Base-by-base conservation (phyloP, 1,140 invertebrate genomes). In the Brachionus rubens region DNA sequence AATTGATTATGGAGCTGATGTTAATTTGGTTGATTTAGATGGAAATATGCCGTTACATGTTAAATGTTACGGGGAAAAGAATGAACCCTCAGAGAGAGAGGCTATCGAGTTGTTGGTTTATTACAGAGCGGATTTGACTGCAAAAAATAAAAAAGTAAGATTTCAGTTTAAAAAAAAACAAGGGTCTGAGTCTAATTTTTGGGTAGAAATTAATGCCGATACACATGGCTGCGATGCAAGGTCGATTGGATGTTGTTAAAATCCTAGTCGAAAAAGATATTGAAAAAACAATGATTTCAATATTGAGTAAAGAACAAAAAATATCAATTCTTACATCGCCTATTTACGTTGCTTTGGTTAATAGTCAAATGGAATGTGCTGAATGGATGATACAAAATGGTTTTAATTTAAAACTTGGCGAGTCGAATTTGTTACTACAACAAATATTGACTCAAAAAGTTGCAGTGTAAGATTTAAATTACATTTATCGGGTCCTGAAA, bases 201-300 rank as follows among this genome's bases (percentile, higher is more conserved):
- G 78, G 76, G 16, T 79, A 84, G 83, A 78, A 79, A n/a, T 70
- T 84, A 46, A 48, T 84, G 56, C 82, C 83, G 0, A 83, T 83
- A 16, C 83, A 84, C 76, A 83, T 82, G 77, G 82, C 81, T 78
- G 83, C 82, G 7, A 83, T 84, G 81, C 82, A 84, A 77, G 83
- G 83, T 26, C 79, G 59, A 43, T 77, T 80, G 7, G 82, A 84
- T 76, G 80, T 80, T 12, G 82, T 83, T 72, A 77, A 80, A 56
- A 62, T 82, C 77, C 76, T 84, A 70, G 68, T 82, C 19, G 28
- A 78, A 21, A 68, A 78, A 47, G 83, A 83, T 70, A 77, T 62
- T 4, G 78, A 80, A 14, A 78, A 79, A 19, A 59, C 75, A 52
- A 81, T 84, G 56, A 59, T 78, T 3, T 77, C 79, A 36, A 56